Conservation (phyloP, 2,888 invertebrate species). For the Eristalis tenax region DNA sequence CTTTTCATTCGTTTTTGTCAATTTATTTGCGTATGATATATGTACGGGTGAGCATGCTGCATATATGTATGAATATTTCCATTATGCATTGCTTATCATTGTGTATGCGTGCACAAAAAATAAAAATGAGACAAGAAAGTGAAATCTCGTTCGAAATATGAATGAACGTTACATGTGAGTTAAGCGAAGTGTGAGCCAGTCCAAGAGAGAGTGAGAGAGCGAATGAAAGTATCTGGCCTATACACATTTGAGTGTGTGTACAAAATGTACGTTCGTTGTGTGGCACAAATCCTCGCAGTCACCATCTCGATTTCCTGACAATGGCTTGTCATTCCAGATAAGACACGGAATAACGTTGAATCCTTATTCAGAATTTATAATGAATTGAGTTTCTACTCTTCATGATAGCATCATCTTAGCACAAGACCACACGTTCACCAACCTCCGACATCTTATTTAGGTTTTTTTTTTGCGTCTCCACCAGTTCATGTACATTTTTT, state of each 20-base stretch:
- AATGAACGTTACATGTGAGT: constrained; percentile 28
- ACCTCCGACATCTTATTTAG: constrained; percentile 51
- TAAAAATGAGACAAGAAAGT: constrained; percentile 23
- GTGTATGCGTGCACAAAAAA: not conserved
- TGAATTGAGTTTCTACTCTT: constrained; percentile 65
- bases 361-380: constrained; percentile 70
- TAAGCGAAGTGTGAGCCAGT: constrained; percentile 31
- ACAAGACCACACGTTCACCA: constrained; percentile 26
- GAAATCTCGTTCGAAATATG: constrained; percentile 8
- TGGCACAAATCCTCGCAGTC: constrained; percentile 54
- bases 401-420: constrained; percentile 50
- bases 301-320: constrained; percentile 65
- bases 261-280: constrained; percentile 31
- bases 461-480: not conserved
- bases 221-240: not conserved
- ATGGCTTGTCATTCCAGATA: constrained; percentile 70
- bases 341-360: constrained; percentile 70
- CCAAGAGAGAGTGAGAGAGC: not conserved
- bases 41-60: too few species aligned
- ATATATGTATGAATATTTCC: constrained; percentile 37
- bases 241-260: not conserved
- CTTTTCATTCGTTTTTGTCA: constrained; percentile 32
- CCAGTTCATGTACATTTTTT: constrained; percentile 20
- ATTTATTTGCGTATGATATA: constrained; percentile 51
- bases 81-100: constrained; percentile 48